These are phyloP conservation scores for Thera britannica DNA, from an alignment of 2,888 invertebrate genomes.

Conservation along the genomic window DNA sequence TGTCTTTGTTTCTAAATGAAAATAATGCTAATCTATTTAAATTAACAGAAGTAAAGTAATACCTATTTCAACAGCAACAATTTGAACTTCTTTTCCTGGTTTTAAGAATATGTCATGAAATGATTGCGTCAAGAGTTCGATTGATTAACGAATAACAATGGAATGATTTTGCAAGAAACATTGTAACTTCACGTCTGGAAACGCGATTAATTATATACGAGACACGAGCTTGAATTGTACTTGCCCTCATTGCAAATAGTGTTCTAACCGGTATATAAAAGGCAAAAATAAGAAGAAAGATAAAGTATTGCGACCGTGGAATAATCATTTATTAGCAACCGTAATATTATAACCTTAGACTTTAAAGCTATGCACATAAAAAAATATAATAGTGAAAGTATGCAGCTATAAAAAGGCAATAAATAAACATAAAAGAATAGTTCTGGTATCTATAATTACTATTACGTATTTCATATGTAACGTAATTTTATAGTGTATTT, in stretches of 20 bases:
- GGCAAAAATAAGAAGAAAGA: constrained; percentile 9
- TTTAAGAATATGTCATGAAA: constrained; percentile 21
- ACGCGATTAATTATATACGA: constrained; percentile 40
- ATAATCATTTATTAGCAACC: constrained; percentile 8
- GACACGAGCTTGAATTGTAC: constrained; percentile 38
- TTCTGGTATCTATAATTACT: not conserved
- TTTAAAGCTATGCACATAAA: constrained; percentile 11
- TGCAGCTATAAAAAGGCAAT: not conserved
- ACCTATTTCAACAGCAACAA: constrained; percentile 46
- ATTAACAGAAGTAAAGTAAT: constrained; percentile 1
- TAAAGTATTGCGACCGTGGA: constrained; percentile 7
- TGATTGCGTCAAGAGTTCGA: constrained; percentile 42
- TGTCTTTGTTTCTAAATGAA: constrained; percentile 12
- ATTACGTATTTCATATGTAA: constrained; percentile 10
- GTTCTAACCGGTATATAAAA: constrained; percentile 16
- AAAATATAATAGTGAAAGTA: constrained; percentile 3
- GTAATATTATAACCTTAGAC: constrained; percentile 8
- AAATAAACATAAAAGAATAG: not conserved
- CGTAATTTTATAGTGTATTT: constrained; percentile 12
- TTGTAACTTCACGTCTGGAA: constrained; percentile 40
- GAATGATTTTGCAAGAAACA: constrained; percentile 52
- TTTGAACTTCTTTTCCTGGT: constrained; percentile 31
- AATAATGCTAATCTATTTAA: constrained; percentile 9
- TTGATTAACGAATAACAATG: constrained; percentile 52
- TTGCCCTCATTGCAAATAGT: constrained; percentile 22